Evolutionary conservation across 2,797 vertebrate genomes (phyloP).

Genomic region (Chelon labrosus): DNA sequence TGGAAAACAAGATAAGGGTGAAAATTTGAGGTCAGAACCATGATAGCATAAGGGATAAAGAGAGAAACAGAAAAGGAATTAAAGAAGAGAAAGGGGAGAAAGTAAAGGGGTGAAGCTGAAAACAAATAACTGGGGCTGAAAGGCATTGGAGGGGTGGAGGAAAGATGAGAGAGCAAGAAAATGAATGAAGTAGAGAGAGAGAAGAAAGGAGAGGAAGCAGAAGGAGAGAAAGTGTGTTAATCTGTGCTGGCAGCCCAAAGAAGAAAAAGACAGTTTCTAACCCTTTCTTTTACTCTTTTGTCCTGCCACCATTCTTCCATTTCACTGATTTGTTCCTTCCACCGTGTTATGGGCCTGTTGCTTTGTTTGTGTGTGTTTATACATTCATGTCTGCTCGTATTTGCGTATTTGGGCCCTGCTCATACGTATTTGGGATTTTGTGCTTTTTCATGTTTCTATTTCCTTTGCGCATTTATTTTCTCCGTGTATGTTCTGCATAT

Average conservation of each 20-base stretch:
- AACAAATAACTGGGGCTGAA: slow-evolving; percentile 5
- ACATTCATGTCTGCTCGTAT: neutral
- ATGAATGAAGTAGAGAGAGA: slow-evolving; percentile 12
- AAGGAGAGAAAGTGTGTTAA: slow-evolving; percentile 53
- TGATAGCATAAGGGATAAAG: neutral
- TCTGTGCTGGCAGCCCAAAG: slow-evolving; percentile 52
- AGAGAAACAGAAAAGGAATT: neutral
- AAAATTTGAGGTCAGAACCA: neutral
- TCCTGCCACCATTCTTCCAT: slow-evolving; percentile 49
- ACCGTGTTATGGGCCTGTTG: slow-evolving; percentile 23
- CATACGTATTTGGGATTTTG: slow-evolving; percentile 1
- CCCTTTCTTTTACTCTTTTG: slow-evolving; percentile 50
- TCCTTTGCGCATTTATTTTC: slow-evolving; percentile 5
- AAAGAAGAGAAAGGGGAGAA: neutral
- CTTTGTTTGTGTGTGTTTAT: slow-evolving; percentile 19
- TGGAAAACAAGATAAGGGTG: neutral
- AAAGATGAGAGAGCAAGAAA: slow-evolving; percentile 20
- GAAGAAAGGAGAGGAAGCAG: slow-evolving; percentile 23
- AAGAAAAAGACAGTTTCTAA: slow-evolving; percentile 47
- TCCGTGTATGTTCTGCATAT: slow-evolving; percentile 7
- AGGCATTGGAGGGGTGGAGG: neutral
- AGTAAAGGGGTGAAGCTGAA: neutral
- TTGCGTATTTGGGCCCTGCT: neutral
- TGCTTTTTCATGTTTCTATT: slow-evolving; percentile 22
- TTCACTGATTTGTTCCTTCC: slow-evolving; percentile 50